Base-by-base conservation (phyloP, 1,140 invertebrate species). In the Drosophila setifemur region DNA sequence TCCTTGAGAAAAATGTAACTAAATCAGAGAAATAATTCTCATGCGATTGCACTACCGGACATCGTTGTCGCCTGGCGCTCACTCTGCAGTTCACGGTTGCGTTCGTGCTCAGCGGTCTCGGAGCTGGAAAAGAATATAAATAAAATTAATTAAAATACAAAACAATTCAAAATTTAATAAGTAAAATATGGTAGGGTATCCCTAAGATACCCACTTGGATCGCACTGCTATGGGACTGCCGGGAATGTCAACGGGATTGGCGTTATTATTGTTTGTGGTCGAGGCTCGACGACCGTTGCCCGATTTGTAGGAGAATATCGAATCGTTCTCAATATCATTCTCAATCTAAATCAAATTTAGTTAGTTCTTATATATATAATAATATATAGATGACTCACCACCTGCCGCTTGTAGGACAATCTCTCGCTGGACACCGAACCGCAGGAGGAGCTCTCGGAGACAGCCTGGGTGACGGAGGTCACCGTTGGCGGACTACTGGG, bases 361-460 rank as follows among this genome's bases (percentile, higher is more conserved):
- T 44, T 31, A 66, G 29, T 2, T 21, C 2, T 1, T 7, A 7
- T n/a, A n/a, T n/a, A n/a, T n/a, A n/a, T n/a, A n/a, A n/a, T n/a
- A n/a, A n/a, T n/a, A 3, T 0, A 0, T 1, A 16, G 6, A 3
- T 1, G 4, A 94, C 93, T 57, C 4, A 78, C 82, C 70, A 90
- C 88, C 50, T 90, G 89, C 12, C 89, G 69, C 63, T 90, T 90
- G 42, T 89, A 90, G 42, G 88, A 90, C 28, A 95, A 91, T 54
- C 94, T 91, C 90, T 96, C 95, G 60, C 95, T 96, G 16, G 95
- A 95, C 79, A 96, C 96, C 40, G 95, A 96, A 8, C 95, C 95
- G 81, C 95, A 96, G 35, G 95, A 96, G 14, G 95, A 96, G 89
- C 95, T 96, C 81, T 96, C 96, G 8, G 89, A 90, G 5, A 90